These are phyloP conservation scores for Piaya cayana DNA, from an alignment of 2,113 vertebrate species.

Conservation along the genomic window DNA sequence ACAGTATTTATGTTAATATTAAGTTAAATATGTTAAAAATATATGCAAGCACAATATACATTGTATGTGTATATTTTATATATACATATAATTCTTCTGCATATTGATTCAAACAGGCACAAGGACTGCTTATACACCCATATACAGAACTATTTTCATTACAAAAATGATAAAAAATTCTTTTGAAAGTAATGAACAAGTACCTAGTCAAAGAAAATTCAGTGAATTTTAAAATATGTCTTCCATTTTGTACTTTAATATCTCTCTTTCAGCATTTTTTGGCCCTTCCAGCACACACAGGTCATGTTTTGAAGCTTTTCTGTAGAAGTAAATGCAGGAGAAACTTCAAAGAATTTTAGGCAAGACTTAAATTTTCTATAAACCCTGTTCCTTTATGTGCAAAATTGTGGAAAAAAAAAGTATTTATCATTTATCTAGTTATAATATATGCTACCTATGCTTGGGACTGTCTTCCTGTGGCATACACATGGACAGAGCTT, in stretches of 20 bases:
- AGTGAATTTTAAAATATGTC: neutral
- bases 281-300: neutral
- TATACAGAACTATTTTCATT: neutral
- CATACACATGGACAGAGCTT: neutral
- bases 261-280: neutral
- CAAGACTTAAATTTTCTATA: neutral
- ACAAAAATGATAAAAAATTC: neutral
- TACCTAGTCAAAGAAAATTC: neutral
- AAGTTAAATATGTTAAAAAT: neutral
- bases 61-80: neutral
- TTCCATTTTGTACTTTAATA: neutral
- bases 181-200: neutral
- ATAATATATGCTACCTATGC: neutral
- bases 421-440: neutral
- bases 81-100: neutral
- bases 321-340: neutral
- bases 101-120: neutral
- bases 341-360: neutral
- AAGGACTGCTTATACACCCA: neutral
- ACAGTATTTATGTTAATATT: neutral
- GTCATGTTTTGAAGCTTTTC: neutral
- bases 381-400: neutral
- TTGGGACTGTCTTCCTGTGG: neutral
- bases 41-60: neutral
- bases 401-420: neutral